These are phyloP conservation scores for Eunapius fragilis DNA, from an alignment of 37 sponge, comb jelly and placozoan species.

Conservation along the genomic window DNA sequence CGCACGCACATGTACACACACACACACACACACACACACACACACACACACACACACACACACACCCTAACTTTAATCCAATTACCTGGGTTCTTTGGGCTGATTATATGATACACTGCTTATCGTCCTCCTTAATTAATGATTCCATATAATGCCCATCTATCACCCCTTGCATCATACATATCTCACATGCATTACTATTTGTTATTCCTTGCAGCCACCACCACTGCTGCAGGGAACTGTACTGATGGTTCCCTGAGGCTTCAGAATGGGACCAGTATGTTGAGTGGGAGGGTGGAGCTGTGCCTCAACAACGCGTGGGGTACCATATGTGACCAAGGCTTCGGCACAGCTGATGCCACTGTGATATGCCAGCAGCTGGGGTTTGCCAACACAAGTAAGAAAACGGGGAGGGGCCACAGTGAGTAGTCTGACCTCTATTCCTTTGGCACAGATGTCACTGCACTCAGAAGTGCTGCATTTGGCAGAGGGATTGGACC, in stretches of 20 bases:
- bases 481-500: conserved; percentile 4
- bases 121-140: too few species aligned
- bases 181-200: background rate
- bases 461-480: background rate
- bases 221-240: conserved; percentile 1
- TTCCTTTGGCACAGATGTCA: background rate
- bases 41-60: too few species aligned
- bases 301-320: conserved; percentile 37
- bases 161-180: background rate
- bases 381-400: conserved; percentile 7
- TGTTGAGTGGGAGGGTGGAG: conserved; percentile 22
- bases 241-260: conserved; percentile 32
- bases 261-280: conserved; percentile 17
- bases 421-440: background rate
- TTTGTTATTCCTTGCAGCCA: background rate
- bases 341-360: conserved; percentile 28
- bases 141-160: too few species aligned
- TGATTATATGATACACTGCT: too few species aligned
- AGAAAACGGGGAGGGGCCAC: background rate
- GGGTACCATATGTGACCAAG: conserved; percentile 33
- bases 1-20: too few species aligned
- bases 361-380: conserved; percentile 36
- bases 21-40: too few species aligned
- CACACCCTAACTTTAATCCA: too few species aligned
- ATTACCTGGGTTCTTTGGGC: too few species aligned